Evolutionary conservation across 37 sponge, comb jelly and placozoan species (phyloP).

Genomic region (Ianthella basta): DNA sequence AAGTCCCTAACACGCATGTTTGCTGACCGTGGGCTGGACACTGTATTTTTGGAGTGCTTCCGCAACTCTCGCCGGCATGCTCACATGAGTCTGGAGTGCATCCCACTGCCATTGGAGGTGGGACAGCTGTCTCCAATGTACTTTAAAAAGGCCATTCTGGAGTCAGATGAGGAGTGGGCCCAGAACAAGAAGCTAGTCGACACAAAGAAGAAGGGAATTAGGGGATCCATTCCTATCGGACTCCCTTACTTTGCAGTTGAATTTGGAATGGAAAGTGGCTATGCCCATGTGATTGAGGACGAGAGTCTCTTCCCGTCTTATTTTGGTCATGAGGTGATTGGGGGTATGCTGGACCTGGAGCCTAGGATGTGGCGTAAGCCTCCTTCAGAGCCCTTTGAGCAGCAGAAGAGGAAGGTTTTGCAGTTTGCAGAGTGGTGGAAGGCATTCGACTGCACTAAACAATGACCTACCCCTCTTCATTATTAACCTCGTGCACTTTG

Average conservation of each 20-base stretch:
- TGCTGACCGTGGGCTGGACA: conserved; percentile 59
- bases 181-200: conserved; percentile 93
- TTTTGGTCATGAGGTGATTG: conserved; percentile 92
- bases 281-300: conserved; percentile 93
- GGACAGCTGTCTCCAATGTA: conserved; percentile 87
- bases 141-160: conserved; percentile 96
- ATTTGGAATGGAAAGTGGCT: conserved; percentile 90
- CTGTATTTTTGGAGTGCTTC: conserved; percentile 82
- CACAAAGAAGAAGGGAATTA: conserved; percentile 71
- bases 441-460: conserved; percentile 81
- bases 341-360: conserved; percentile 88
- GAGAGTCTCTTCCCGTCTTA: conserved; percentile 73
- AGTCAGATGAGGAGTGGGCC: conserved; percentile 92
- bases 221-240: conserved; percentile 76
- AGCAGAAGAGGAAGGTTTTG: conserved; percentile 65
- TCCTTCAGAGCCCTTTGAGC: conserved; percentile 55
- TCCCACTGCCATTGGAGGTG: conserved; percentile 83
- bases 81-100: conserved; percentile 90
- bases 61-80: conserved; percentile 27
- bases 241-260: conserved; percentile 91
- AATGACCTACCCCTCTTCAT: too few relatives aligned
- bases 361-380: conserved; percentile 89
- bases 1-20: conserved; percentile 85
- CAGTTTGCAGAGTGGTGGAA: conserved; percentile 79
- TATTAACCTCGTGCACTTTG: too few relatives aligned